Conservation (phyloP, 2,888 invertebrate genomes). For the Stenotaenia linearis region DNA sequence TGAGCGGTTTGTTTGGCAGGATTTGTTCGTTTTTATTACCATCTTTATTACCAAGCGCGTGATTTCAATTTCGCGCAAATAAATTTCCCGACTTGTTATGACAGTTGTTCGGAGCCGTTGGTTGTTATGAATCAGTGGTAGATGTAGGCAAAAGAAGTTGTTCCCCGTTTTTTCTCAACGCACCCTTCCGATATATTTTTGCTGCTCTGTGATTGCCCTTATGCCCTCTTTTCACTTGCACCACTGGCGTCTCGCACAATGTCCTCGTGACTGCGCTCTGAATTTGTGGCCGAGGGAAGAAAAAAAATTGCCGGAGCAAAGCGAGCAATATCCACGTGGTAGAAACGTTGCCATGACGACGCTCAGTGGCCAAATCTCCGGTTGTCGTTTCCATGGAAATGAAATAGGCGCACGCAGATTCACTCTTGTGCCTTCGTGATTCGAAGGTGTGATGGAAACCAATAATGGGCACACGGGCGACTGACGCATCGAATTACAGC, state of each 20-base stretch:
- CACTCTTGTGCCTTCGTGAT: conserved; percentile 17
- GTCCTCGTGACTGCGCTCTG: not conserved
- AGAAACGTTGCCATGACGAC: conserved; percentile 14
- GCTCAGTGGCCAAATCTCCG: conserved; percentile 31
- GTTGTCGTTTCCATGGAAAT: conserved; percentile 30
- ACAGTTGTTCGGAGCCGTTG: conserved; percentile 13
- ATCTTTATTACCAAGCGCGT: conserved; percentile 28
- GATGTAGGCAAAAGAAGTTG: not conserved
- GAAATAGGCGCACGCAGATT: conserved; percentile 28
- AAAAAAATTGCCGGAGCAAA: not conserved
- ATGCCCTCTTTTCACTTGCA: not conserved
- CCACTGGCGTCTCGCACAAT: not conserved
- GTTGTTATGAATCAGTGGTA: conserved; percentile 15
- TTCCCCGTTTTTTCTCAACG: not conserved
- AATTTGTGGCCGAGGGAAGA: not conserved
- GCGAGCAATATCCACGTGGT: conserved; percentile 15
- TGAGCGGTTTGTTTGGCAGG: not conserved
- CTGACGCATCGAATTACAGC: conserved; percentile 17
- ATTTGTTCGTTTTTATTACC: conserved; percentile 17
- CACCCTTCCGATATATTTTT: not conserved
- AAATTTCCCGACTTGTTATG: conserved; percentile 29
- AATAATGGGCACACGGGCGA: conserved; percentile 9
- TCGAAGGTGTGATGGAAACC: conserved; percentile 31
- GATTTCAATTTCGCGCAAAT: conserved; percentile 32
- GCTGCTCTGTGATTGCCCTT: not conserved